Evolutionary conservation across 2,113 vertebrate species (phyloP), one percentile per base, ranked within the genome.

Genomic region (Perca schrenkii): DNA sequence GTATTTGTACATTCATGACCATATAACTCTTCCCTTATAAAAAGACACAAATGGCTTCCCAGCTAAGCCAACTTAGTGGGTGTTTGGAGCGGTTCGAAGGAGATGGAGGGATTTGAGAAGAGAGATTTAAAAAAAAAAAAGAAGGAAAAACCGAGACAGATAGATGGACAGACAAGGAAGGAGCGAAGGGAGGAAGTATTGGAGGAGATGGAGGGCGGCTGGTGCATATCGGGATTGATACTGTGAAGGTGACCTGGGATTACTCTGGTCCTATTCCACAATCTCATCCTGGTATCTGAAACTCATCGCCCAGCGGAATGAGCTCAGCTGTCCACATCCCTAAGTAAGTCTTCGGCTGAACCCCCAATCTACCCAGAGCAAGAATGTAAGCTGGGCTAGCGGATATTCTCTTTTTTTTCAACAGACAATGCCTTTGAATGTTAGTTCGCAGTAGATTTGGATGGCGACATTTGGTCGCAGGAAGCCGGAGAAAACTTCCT

Each of bases 231-330:
- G 74, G 47, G 82, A 71, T 16, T 85, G 81, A 79, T 49, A 60
- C 79, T 67, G 68, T 91, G 90, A 94, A 93, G 93, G 92, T 93
- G 92, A 94, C 90, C 89, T 64, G 62, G 89, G 92, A 92, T 93
- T 92, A 93, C 83, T 79, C 49, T 6, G 57, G 72, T 88, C 83
- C 82, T 63, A 84, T 86, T 82, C 86, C 69, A 70, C 91, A 88
- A 93, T 93, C 92, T 91, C 87, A 68, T 63, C 74, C 83, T 25
- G 46, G 77, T 85, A 91, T 91, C 91, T 87, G 87, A 71, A 87
- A 85, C 84, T 90, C 89, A 89, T 87, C 54, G 86, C 73, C 73
- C 40, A 54, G 82, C 16, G 57, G 79, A 93, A 90, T 84, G 81
- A 85, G 87, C 80, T 89, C 81, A 80, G 79, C 92, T 77, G 71